Base-by-base conservation (phyloP, 2,888 invertebrate species). In the Drosophila cognata region DNA sequence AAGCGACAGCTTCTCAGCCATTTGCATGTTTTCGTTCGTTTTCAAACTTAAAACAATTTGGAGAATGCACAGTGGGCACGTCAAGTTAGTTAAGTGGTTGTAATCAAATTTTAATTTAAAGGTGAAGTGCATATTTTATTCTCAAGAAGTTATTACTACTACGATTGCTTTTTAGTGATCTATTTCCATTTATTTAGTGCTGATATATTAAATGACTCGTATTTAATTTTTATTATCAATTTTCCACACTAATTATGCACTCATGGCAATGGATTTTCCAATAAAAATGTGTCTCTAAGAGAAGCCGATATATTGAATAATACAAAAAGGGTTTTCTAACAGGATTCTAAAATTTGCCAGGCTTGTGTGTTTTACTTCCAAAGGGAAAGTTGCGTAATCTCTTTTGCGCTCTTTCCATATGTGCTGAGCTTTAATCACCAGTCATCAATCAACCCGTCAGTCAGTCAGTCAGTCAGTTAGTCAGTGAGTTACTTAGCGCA, bases 21-120 rank as follows among this genome's bases (percentile, higher is more conserved):
- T 87, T 87, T 84, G 66, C 76, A 82, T 81, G 75, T 68, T 73
- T 84, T 65, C 62, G 28, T 61, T 51, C 69, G 50, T 41, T 52
- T 64, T 35, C 57, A 50, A 59, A 55, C 59, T 28, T 43, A 53
- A 51, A 73, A 55, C 51, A 66, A 69, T 65, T 58, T 55, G 43
- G 28, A 8, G 56, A 38, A 56, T 46, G 57, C 52, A 82, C 86
- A 72, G 70, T 85, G 74, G 55, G 0, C 16, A 21, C 28, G 18
- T 10, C 25, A n/a, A 29, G 46, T 28, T 28, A 33, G 13, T 28
- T 41, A 41, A 38, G 7, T 59, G 35, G 6, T 35, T 28, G 18
- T n/a, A 51, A 60, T 21, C 16, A 29, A 16, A 1, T 51, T 29
- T 5, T 1, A 21, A n/a, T 18, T 57, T 16, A 16, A 53, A 35